Evolutionary conservation across 2,888 invertebrate species (phyloP).

Genomic region (Patella caerulea): DNA sequence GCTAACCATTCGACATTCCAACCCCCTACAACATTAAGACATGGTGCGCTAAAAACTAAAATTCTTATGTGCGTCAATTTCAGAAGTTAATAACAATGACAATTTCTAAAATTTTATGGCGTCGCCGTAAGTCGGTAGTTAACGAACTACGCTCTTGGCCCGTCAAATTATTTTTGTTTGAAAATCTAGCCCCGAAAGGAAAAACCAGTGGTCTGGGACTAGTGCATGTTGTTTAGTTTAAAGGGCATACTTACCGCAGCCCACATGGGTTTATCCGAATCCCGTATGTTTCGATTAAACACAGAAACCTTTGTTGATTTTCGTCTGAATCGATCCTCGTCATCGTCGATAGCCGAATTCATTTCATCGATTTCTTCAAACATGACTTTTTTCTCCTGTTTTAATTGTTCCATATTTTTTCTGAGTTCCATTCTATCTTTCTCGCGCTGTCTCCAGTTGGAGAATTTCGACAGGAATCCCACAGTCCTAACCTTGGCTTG

Average conservation of each 20-base stretch:
- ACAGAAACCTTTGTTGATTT: neutral
- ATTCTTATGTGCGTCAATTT: no score
- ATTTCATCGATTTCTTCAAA: neutral
- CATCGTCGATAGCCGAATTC: neutral
- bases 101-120: no score
- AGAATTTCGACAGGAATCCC: neutral
- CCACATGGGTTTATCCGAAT: conserved; percentile 21
- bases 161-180: neutral
- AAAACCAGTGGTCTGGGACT: neutral
- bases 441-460: neutral
- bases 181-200: neutral
- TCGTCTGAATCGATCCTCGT: neutral
- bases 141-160: neutral
- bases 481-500: neutral
- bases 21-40: conserved; percentile 2
- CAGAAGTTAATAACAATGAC: no score
- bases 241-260: conserved; percentile 5
- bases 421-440: neutral
- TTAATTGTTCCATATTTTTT: neutral
- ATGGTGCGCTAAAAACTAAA: neutral
- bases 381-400: neutral
- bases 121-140: neutral
- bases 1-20: no score
- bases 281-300: neutral
- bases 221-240: neutral